Evolutionary conservation across 2,113 vertebrate genomes (phyloP).

Genomic region (Hypanus sabinus): DNA sequence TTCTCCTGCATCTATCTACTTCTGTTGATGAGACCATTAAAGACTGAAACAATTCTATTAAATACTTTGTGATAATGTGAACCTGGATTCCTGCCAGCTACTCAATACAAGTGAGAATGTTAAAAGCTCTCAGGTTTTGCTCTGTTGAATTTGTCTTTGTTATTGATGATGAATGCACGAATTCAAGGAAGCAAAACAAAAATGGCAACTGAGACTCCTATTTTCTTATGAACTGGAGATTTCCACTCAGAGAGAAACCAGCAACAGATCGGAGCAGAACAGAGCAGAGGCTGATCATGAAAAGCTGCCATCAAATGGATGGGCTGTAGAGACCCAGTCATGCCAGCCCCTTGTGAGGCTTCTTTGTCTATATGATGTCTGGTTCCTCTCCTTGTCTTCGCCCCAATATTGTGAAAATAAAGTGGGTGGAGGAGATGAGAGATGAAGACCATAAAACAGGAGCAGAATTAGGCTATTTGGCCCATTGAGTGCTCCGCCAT

Average conservation of each 20-base stretch:
- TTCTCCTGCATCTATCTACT: slow-evolving; percentile 50
- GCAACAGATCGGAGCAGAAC: background rate
- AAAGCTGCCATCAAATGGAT: background rate
- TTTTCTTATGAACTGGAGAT: background rate
- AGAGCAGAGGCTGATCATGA: background rate
- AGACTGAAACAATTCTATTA: slow-evolving; percentile 48
- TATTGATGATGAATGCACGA: background rate
- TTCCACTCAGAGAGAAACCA: background rate
- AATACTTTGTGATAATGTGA: slow-evolving; percentile 55
- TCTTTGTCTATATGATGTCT: background rate
- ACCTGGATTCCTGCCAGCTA: slow-evolving; percentile 54
- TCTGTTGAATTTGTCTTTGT: slow-evolving; percentile 71
- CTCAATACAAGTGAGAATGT: slow-evolving; percentile 49
- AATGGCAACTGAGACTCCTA: background rate
- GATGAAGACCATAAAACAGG: background rate
- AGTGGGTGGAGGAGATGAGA: background rate
- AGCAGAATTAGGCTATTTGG: too few relatives aligned
- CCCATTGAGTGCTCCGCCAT: too few relatives aligned
- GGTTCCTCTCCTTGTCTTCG: background rate
- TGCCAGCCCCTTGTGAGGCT: background rate
- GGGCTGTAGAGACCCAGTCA: background rate
- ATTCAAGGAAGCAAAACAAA: background rate
- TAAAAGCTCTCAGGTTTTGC: slow-evolving; percentile 62
- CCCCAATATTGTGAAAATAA: background rate
- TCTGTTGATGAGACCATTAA: slow-evolving; percentile 45